Percentiles rank a stretch among this genome's conserved stretches.
These are phyloP conservation scores for Seriola rivoliana DNA, from an alignment of 2,113 vertebrate species.

Conservation along the genomic window DNA sequence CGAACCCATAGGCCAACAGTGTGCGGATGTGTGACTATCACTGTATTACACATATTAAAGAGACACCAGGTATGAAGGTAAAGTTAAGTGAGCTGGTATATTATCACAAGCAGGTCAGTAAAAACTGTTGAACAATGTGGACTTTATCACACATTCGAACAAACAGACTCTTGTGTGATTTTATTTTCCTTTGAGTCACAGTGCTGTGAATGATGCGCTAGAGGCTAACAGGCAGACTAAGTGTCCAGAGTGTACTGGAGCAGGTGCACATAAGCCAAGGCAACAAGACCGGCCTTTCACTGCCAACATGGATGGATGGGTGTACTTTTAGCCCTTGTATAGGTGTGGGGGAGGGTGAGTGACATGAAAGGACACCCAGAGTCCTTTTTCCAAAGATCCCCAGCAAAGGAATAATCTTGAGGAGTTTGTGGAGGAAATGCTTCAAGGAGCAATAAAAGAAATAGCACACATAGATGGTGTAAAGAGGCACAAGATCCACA, in stretches of 20 bases:
- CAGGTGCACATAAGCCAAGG: slow-evolving; percentile 74
- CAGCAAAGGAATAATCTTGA: background rate
- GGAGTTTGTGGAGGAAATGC: slow-evolving; percentile 18
- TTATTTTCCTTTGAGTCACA: slow-evolving; percentile 2
- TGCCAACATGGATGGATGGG: slow-evolving; percentile 55
- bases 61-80: background rate
- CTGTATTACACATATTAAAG: slow-evolving; percentile 1
- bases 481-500: background rate
- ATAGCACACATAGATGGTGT: background rate
- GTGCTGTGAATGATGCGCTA: slow-evolving; percentile 47
- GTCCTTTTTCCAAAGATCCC: slow-evolving; percentile 5
- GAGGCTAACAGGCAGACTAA: slow-evolving; percentile 30
- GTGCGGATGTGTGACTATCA: slow-evolving; percentile 1
- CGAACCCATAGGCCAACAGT: slow-evolving; percentile 10
- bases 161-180: background rate
- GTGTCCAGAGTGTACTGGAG: slow-evolving; percentile 54
- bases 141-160: slow-evolving; percentile 13
- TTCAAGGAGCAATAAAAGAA: background rate
- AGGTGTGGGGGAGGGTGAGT: slow-evolving; percentile 56
- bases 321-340: slow-evolving; percentile 59
- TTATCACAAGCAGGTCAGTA: background rate
- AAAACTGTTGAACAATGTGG: background rate
- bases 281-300: slow-evolving; percentile 71
- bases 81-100: background rate
- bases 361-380: slow-evolving; percentile 30